phyloP scores from a whole-genome alignment of 2,113 vertebrate genomes.

The Microcebus murinus region DNA sequence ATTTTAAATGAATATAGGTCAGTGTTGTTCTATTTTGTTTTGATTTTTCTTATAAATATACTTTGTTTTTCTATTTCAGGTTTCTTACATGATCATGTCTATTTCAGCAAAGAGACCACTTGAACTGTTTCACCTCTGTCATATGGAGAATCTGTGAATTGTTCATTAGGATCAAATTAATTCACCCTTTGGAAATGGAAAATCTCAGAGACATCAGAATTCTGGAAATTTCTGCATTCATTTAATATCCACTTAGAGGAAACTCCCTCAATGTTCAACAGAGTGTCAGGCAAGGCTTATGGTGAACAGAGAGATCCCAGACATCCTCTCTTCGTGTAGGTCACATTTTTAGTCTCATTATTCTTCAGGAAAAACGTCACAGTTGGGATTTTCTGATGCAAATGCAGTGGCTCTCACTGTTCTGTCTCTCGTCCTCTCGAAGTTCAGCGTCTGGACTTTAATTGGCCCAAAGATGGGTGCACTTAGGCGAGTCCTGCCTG shows the following conservation, averaged over 20 bases:
- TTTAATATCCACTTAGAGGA: not conserved
- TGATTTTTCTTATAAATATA: not conserved
- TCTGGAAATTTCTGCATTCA: not conserved
- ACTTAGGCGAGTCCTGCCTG: no score
- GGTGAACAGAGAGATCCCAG: not conserved
- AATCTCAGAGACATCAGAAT: not conserved
- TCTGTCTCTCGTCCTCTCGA: no score
- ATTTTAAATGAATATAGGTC: not conserved
- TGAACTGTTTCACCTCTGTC: not conserved
- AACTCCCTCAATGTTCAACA: not conserved
- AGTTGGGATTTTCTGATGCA: not conserved
- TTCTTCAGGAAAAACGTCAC: not conserved
- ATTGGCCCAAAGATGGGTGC: accelerated
- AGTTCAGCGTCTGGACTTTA: not conserved
- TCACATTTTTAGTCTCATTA: not conserved
- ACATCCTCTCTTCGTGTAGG: not conserved
- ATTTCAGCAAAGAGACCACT: not conserved
- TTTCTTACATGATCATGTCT: not conserved
- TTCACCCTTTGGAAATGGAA: not conserved
- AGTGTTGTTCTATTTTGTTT: not conserved
- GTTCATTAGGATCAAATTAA: constrained; percentile 44
- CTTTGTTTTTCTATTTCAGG: not conserved
- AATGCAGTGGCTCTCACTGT: not conserved
- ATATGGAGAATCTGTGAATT: not conserved
- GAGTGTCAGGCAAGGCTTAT: not conserved